Percentiles rank a stretch among this genome's conserved stretches.
Conservation (phyloP, 2,888 invertebrate species). For the Mechanitis mazaeus region DNA sequence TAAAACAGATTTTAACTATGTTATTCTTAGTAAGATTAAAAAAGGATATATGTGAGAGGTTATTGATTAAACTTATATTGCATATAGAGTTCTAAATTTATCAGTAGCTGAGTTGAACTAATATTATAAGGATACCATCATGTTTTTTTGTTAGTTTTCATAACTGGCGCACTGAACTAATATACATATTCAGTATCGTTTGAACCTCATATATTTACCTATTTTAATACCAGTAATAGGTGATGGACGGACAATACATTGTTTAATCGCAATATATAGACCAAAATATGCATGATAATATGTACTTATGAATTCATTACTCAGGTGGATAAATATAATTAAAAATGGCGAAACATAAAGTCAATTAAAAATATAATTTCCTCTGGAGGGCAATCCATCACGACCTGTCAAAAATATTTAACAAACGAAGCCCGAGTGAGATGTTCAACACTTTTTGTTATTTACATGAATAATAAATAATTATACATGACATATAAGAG, state of each 20-base stretch:
- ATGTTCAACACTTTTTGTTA: not conserved
- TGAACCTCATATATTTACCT: no score
- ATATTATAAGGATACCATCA: no score
- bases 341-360: not conserved
- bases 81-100: no score
- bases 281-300: not conserved
- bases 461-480: not conserved
- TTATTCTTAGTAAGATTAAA: no score
- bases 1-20: no score
- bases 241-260: no score
- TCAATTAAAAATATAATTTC: slow-evolving; percentile 6
- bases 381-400: slow-evolving; percentile 9
- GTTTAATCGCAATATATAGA: not conserved
- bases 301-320: slow-evolving; percentile 2
- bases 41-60: no score
- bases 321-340: slow-evolving; percentile 2
- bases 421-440: not conserved
- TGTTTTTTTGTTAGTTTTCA: not conserved
- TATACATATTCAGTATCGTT: not conserved
- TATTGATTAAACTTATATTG: no score
- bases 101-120: no score
- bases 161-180: not conserved
- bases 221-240: no score
- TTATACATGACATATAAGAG: not conserved
- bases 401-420: slow-evolving; percentile 8